Conservation (phyloP, 2,888 invertebrate genomes). For the Oscheius sp. region DNA sequence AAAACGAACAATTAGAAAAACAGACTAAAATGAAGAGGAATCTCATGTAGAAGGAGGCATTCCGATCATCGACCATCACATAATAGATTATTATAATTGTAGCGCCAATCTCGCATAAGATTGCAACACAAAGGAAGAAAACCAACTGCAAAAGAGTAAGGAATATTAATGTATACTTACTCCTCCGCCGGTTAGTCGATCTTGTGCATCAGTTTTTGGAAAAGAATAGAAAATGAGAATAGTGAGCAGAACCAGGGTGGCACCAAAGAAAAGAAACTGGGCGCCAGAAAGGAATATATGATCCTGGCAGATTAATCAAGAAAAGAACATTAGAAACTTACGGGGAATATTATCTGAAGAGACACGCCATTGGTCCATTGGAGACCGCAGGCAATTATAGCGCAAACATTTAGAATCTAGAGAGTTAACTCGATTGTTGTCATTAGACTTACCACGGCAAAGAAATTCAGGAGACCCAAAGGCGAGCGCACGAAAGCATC, state of each 20-base stretch:
- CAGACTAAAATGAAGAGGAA: constrained; percentile 17
- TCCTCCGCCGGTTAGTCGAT: constrained; percentile 18
- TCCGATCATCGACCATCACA: constrained; percentile 21
- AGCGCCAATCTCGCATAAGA: not conserved
- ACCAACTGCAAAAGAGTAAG: constrained; percentile 1
- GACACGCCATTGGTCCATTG: constrained; percentile 28
- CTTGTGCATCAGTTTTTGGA: constrained; percentile 2
- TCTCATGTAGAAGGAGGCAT: constrained; percentile 17
- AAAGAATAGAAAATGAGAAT: constrained; percentile 15
- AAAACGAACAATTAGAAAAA: too few species aligned
- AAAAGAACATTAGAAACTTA: not conserved
- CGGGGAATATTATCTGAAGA: constrained; percentile 24
- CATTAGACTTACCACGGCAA: constrained; percentile 5
- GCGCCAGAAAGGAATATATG: constrained; percentile 24
- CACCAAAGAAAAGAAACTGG: constrained; percentile 23
- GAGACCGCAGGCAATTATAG: constrained; percentile 11
- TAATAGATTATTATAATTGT: constrained; percentile 17
- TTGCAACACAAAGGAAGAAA: constrained; percentile 14
- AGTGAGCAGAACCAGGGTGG: constrained; percentile 1
- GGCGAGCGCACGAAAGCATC: constrained; percentile 18
- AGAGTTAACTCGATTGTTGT: not conserved
- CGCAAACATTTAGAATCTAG: constrained; percentile 9
- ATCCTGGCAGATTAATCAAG: constrained; percentile 12
- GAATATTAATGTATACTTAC: not conserved
- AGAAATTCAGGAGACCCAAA: constrained; percentile 23